Conservation (phyloP, 2,888 invertebrate genomes). For the Dorcus hopei region DNA sequence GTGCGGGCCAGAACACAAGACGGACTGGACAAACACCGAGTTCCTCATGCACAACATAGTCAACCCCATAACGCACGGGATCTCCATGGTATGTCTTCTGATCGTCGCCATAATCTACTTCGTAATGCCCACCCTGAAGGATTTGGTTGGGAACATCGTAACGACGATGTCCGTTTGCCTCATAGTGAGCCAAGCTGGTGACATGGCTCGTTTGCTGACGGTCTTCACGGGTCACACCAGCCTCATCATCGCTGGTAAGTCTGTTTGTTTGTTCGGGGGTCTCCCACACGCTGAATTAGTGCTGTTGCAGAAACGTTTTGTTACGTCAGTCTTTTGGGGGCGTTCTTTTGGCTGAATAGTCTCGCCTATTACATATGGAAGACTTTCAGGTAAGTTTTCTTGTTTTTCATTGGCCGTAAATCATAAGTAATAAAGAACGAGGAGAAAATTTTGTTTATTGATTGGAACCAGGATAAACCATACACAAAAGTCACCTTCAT, state of each 20-base stretch:
- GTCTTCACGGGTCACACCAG: conserved; percentile 78
- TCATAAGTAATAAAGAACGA: too few relatives aligned
- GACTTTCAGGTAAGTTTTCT: conserved; percentile 66
- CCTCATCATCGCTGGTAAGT: conserved; percentile 73
- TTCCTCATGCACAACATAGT: conserved; percentile 72
- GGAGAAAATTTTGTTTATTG: too few relatives aligned
- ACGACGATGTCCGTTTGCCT: conserved; percentile 78
- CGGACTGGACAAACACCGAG: conserved; percentile 71
- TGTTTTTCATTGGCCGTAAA: too few relatives aligned
- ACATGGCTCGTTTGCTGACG: conserved; percentile 74
- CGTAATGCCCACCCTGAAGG: conserved; percentile 76
- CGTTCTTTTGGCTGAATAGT: conserved; percentile 85
- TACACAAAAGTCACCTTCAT: too few relatives aligned
- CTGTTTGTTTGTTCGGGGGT: background rate
- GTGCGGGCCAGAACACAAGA: conserved; percentile 67
- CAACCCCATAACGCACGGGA: conserved; percentile 73
- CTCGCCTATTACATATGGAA: conserved; percentile 87
- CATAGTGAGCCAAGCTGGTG: conserved; percentile 73
- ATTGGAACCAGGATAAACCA: too few relatives aligned
- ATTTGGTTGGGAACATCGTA: conserved; percentile 80
- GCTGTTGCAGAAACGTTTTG: conserved; percentile 66
- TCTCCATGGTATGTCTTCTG: conserved; percentile 68
- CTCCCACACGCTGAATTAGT: background rate
- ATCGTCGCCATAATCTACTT: conserved; percentile 77
- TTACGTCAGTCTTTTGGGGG: conserved; percentile 72